These are phyloP conservation scores for Anthoscopus minutus DNA, from an alignment of 2,113 vertebrate species.

Conservation along the genomic window DNA sequence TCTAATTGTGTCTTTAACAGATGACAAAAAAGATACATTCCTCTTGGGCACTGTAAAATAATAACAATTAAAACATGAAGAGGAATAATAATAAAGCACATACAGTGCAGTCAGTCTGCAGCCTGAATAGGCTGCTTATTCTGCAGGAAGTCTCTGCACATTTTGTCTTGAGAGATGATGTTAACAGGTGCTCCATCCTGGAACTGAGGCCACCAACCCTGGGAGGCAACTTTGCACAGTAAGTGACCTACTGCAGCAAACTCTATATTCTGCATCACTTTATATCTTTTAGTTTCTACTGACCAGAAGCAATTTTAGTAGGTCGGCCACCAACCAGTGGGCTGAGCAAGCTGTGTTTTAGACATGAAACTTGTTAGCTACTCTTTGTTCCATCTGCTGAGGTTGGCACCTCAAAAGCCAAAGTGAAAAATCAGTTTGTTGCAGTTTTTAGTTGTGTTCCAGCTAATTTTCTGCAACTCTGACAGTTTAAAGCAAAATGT, in stretches of 20 bases:
- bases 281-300: neutral
- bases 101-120: neutral
- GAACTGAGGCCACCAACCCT: neutral
- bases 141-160: neutral
- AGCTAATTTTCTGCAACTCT: neutral
- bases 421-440: conserved; percentile 30
- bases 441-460: neutral
- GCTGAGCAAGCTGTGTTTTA: neutral
- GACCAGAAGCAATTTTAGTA: neutral
- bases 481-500: neutral
- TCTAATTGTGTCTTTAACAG: conserved; percentile 16
- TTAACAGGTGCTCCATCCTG: neutral
- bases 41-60: conserved; percentile 43
- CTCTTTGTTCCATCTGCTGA: neutral
- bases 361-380: neutral
- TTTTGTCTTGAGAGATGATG: neutral
- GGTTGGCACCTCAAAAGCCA: neutral
- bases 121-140: neutral
- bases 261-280: neutral
- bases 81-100: conserved; percentile 47
- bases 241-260: neutral
- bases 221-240: neutral
- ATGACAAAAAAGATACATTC: neutral
- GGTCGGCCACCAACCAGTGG: neutral
- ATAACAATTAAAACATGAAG: conserved; percentile 48